A percentile compares a stretch with the other conserved stretches of the same genome.
phyloP scores from a whole-genome alignment of 2,888 invertebrate genomes.

The Mystacides longicornis region DNA sequence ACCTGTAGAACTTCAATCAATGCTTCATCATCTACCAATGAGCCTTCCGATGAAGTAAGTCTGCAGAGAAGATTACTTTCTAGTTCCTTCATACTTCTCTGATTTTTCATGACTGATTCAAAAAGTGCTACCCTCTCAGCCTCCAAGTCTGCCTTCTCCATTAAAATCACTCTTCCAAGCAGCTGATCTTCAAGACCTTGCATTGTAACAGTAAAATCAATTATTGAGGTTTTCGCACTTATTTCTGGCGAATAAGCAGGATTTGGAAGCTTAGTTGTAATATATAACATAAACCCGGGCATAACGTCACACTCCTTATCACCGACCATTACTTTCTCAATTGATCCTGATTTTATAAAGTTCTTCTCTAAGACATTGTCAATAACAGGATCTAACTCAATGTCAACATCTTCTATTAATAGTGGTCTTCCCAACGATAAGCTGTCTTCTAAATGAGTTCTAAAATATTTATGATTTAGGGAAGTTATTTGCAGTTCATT shows the following conservation, averaged over 20 bases:
- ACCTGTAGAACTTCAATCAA: conserved; percentile 82
- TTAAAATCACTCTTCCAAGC: conserved; percentile 85
- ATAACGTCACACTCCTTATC: conserved; percentile 97
- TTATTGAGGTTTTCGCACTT: conserved; percentile 92
- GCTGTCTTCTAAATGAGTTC: conserved; percentile 84
- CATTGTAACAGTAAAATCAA: conserved; percentile 97
- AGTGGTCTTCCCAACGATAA: conserved; percentile 81
- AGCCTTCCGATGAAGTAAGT: conserved; percentile 89
- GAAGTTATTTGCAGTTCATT: conserved; percentile 92
- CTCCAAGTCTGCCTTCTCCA: conserved; percentile 94
- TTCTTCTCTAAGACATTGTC: conserved; percentile 96
- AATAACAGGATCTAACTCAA: conserved; percentile 91
- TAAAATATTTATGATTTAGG: conserved; percentile 92
- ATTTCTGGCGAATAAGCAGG: conserved; percentile 96
- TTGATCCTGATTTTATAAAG: conserved; percentile 94
- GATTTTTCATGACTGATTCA: conserved; percentile 94
- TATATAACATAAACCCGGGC: conserved; percentile 91
- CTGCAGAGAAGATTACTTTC: conserved; percentile 87
- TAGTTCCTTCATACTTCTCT: conserved; percentile 90
- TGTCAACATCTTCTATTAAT: conserved; percentile 89
- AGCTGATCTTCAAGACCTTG: conserved; percentile 92
- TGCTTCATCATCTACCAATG: conserved; percentile 92
- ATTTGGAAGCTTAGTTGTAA: conserved; percentile 93
- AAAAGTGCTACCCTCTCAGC: conserved; percentile 88
- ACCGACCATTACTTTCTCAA: conserved; percentile 88